These are phyloP conservation scores for Enteromius thamalakanensis DNA, from an alignment of 2,797 vertebrate genomes.

Conservation along the genomic window DNA sequence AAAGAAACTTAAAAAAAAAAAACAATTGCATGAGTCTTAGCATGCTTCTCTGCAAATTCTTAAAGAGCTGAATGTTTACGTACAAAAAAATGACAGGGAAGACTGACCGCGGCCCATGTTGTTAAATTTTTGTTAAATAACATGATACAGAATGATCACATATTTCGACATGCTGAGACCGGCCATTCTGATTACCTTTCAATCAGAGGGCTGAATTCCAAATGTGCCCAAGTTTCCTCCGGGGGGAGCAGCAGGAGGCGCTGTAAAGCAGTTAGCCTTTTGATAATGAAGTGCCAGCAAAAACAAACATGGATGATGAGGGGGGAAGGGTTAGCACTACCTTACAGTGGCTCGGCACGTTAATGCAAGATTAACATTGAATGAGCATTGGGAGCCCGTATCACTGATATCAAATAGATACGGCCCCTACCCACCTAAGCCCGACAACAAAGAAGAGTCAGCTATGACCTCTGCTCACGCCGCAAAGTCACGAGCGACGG, in stretches of 20 bases:
- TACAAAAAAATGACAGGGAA: conserved; percentile 31
- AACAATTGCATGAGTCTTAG: not conserved
- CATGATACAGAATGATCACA: conserved; percentile 60
- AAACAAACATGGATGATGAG: conserved; percentile 79
- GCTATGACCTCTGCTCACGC: conserved; percentile 62
- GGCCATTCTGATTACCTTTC: conserved; percentile 67
- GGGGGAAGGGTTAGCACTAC: conserved; percentile 61
- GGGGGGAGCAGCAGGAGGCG: conserved; percentile 65
- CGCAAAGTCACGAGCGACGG: conserved; percentile 60
- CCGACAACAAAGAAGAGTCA: conserved; percentile 55
- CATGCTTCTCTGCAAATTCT: conserved; percentile 26
- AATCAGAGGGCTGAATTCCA: conserved; percentile 65
- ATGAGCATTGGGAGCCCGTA: conserved; percentile 62
- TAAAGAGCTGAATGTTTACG: conserved; percentile 43
- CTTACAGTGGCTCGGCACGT: conserved; percentile 61
- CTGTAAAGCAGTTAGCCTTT: conserved; percentile 79
- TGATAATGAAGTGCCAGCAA: conserved; percentile 73
- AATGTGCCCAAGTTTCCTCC: conserved; percentile 55
- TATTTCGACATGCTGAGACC: conserved; percentile 60
- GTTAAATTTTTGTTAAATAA: conserved; percentile 68
- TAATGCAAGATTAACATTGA: conserved; percentile 67
- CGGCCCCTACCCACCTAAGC: conserved; percentile 62
- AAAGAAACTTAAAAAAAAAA: not conserved
- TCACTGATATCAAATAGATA: conserved; percentile 65
- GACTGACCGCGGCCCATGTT: conserved; percentile 57